These are phyloP conservation scores for Macrosoma leucophasiata DNA, from an alignment of 2,888 invertebrate genomes.

Conservation along the genomic window DNA sequence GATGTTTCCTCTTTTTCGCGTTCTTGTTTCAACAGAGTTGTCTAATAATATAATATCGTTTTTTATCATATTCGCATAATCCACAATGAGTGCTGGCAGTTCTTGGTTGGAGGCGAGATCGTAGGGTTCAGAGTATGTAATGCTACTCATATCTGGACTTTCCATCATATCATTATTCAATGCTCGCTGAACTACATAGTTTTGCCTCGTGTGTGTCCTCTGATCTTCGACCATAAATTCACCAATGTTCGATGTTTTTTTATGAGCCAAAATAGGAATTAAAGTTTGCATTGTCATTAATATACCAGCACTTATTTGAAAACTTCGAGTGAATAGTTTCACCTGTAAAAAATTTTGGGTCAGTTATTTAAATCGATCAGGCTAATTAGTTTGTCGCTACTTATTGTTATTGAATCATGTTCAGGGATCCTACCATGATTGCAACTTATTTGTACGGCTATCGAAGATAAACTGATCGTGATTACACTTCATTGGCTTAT, in stretches of 20 bases:
- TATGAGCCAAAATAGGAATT: conserved; percentile 43
- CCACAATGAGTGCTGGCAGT: conserved; percentile 52
- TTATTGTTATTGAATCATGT: conserved; percentile 1
- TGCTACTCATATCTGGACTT: conserved; percentile 35
- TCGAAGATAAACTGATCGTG: too few relatives aligned
- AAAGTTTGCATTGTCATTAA: conserved; percentile 42
- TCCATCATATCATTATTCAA: conserved; percentile 39
- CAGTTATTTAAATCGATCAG: not conserved
- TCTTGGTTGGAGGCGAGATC: conserved; percentile 44
- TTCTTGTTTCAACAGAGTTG: conserved; percentile 60
- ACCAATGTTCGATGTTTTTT: conserved; percentile 39
- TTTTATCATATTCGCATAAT: conserved; percentile 61
- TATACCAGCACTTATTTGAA: conserved; percentile 39
- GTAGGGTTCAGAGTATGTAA: conserved; percentile 37
- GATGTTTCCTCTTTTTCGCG: conserved; percentile 56
- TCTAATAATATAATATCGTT: conserved; percentile 60
- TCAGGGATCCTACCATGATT: conserved; percentile 42
- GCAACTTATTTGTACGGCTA: conserved; percentile 28
- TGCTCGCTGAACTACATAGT: conserved; percentile 45
- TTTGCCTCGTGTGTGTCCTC: conserved; percentile 46
- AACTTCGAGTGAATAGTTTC: conserved; percentile 32
- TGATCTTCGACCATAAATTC: conserved; percentile 49
- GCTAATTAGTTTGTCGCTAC: not conserved
- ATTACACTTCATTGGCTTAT: too few relatives aligned
- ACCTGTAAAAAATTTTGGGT: conserved; percentile 37